Conservation (phyloP, 2,797 vertebrate genomes). For the Morelia viridis region DNA sequence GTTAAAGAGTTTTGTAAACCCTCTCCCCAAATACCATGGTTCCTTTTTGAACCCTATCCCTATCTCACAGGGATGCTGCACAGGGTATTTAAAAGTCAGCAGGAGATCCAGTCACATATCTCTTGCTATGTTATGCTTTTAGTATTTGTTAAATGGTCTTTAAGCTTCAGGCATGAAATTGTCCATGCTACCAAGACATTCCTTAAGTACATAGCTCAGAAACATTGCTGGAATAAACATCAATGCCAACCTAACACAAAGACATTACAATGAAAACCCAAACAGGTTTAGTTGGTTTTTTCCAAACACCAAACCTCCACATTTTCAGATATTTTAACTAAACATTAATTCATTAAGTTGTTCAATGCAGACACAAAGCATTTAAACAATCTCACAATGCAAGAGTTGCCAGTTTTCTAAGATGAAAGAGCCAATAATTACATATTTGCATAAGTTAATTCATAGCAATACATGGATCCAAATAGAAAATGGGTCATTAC, state of each 20-base stretch:
- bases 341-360: constrained; percentile 3
- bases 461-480: neutral
- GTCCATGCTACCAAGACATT: neutral
- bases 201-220: neutral
- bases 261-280: neutral
- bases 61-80: too few relatives aligned
- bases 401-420: constrained; percentile 10
- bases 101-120: neutral
- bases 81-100: neutral
- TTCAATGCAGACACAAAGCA: neutral
- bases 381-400: neutral
- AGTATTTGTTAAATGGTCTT: neutral
- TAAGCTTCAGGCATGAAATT: neutral
- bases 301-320: neutral
- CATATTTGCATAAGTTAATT: constrained; percentile 16
- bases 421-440: constrained; percentile 11
- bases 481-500: constrained; percentile 6
- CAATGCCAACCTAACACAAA: neutral
- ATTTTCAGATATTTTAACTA: neutral
- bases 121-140: neutral
- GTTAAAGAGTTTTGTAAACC: neutral
- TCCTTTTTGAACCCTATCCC: neutral
- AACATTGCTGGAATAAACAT: neutral
- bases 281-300: neutral
- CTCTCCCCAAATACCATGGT: neutral